phyloP scores from a whole-genome alignment of 2,888 invertebrate genomes.

The Tiliacea citrago region DNA sequence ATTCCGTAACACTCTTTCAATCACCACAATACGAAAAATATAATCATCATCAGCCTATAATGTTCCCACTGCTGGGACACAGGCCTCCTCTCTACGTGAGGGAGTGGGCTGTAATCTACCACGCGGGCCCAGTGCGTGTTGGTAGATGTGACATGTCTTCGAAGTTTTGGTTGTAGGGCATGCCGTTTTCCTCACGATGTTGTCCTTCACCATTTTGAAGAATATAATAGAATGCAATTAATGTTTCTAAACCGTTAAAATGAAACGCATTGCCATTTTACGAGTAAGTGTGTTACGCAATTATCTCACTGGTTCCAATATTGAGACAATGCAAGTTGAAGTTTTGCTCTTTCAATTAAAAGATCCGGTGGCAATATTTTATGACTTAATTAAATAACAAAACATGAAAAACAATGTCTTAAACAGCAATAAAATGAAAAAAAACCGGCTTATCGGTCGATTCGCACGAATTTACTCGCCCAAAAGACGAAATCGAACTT shows the following conservation, averaged over 20 bases:
- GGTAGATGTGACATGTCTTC: too few relatives aligned
- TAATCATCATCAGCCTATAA: too few relatives aligned
- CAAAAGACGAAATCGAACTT: too few relatives aligned
- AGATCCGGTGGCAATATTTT: neutral
- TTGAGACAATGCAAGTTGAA: neutral
- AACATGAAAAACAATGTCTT: neutral
- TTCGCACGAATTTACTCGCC: too few relatives aligned
- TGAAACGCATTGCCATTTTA: neutral
- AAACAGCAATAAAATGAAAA: constrained; percentile 14
- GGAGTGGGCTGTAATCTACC: too few relatives aligned
- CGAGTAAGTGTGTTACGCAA: neutral
- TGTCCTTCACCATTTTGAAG: too few relatives aligned
- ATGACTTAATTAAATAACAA: neutral
- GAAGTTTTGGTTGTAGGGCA: too few relatives aligned
- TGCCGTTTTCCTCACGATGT: too few relatives aligned
- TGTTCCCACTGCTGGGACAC: too few relatives aligned
- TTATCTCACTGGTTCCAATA: neutral
- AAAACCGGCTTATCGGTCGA: constrained; percentile 6
- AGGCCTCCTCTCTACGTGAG: too few relatives aligned
- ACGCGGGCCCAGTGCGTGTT: too few relatives aligned
- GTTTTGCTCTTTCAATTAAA: neutral
- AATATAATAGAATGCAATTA: neutral
- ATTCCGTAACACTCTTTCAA: neutral
- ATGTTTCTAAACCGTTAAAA: neutral
- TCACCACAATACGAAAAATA: neutral